phyloP scores from a whole-genome alignment of 2,113 vertebrate genomes.

The Chaetodon trifascialis region DNA sequence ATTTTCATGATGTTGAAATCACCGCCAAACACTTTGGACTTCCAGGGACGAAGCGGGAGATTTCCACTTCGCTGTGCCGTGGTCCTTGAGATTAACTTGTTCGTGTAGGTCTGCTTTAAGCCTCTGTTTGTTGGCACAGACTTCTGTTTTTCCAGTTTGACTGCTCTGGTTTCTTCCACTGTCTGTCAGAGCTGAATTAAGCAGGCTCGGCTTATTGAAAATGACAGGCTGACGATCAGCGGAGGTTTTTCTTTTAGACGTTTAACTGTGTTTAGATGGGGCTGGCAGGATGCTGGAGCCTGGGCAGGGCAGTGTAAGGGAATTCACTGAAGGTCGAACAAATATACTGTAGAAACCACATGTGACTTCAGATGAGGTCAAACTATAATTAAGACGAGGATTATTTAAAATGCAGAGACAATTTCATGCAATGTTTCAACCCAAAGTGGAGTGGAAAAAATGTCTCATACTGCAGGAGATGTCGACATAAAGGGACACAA shows the following conservation, averaged over 20 bases:
- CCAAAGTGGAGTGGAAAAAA: neutral
- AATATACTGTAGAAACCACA: conserved; percentile 6
- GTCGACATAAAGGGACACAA: neutral
- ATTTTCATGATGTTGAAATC: conserved; percentile 1
- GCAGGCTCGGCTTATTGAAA: conserved; percentile 1
- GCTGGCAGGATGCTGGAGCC: neutral
- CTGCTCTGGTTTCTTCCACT: conserved; percentile 8
- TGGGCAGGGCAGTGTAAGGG: neutral
- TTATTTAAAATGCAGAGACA: neutral
- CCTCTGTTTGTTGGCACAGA: conserved; percentile 19
- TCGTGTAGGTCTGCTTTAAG: neutral
- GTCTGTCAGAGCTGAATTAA: neutral
- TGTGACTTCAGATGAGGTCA: neutral
- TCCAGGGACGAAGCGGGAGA: neutral
- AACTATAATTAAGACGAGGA: neutral
- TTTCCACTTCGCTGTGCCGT: neutral
- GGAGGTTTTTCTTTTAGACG: neutral
- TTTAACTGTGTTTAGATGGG: conserved; percentile 14
- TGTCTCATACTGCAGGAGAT: neutral
- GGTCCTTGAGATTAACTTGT: conserved; percentile 6
- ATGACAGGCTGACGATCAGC: conserved; percentile 19
- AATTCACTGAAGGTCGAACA: conserved; percentile 9
- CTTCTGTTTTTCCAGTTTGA: conserved; percentile 34
- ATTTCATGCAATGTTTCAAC: neutral
- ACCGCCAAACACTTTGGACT: neutral